Percentiles rank a stretch among this genome's conserved stretches.
These are phyloP conservation scores for Halcyon badia DNA, from an alignment of 2,797 vertebrate genomes.

Conservation along the genomic window DNA sequence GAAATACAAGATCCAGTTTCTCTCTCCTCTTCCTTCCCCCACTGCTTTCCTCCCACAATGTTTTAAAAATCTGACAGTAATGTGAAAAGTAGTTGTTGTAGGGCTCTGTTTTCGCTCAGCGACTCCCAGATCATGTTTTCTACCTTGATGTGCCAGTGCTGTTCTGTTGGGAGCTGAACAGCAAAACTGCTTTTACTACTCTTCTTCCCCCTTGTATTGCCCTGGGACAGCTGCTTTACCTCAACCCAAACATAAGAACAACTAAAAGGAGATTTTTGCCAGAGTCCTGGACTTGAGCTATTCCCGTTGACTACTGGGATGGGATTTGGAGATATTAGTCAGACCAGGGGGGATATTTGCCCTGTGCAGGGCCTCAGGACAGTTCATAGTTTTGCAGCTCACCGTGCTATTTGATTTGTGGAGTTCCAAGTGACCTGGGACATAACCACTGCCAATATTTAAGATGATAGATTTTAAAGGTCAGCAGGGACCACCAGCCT, in stretches of 20 bases:
- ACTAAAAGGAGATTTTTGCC: not conserved
- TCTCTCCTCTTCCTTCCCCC: conserved; percentile 14
- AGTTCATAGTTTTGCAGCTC: not conserved
- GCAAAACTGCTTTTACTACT: not conserved
- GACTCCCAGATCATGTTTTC: not conserved
- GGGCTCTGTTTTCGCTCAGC: not conserved
- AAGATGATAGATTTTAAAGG: conserved; percentile 28
- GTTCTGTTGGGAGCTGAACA: not conserved
- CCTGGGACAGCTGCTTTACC: not conserved
- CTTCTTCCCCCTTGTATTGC: not conserved
- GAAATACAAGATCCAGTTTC: conserved; percentile 37
- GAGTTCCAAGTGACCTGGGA: not conserved
- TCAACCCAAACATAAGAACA: not conserved
- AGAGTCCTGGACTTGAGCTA: not conserved
- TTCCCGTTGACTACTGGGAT: not conserved
- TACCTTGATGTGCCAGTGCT: not conserved
- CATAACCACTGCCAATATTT: not conserved
- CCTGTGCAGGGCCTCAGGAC: not conserved
- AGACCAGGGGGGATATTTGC: not conserved
- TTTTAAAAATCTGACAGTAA: conserved; percentile 44
- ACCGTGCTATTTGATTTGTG: not conserved
- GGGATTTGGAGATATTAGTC: not conserved
- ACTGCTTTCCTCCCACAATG: not conserved
- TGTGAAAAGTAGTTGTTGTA: not conserved
- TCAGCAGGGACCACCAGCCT: not conserved